Evolutionary conservation across 1,140 invertebrate genomes (phyloP), one percentile per base, ranked within the genome.

Genomic region (Danaus plexippus): DNA sequence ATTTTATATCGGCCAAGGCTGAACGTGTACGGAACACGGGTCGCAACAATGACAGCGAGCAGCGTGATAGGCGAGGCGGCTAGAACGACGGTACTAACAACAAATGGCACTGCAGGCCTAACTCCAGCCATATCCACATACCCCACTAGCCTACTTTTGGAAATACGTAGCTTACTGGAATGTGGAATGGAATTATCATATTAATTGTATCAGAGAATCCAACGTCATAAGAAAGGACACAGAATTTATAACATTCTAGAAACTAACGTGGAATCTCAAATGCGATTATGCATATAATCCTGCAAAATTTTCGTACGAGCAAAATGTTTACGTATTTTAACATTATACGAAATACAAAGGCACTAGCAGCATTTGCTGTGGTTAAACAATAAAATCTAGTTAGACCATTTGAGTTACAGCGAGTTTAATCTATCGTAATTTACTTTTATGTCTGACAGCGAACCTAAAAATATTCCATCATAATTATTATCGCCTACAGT

Each of bases 1-100:
- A 71, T 76, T 83, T 77, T 67, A 79, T 76, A 69, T 79, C 73
- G 77, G 77, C 70, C 80, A 83, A 83, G 80, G 80, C 48, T 59
- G 54, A 47, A 49, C 56, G 56, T 56, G 52, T 22, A 64, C 47
- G 44, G 52, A 46, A 55, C 44, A 52, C 11, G 56, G 18, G 50
- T 54, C 47, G 43, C 41, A 52, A 56, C 51, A 62, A 42, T 54
- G 47, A 57, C n/a, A 43, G 52, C 50, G 32, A 44, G 50, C 22
- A 41, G 52, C 50, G 50, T 46, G 45, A 57, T 57, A 57, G 57
- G 50, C 47, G 48, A 53, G 43, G 46, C 50, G 41, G 45, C 42
- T 59, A 49, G 41, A 51, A 9, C 52, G 46, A 8, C 51, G 50
- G 51, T 57, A 54, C 54, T 57, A 54, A 48, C 49, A 52, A 40